These are phyloP conservation scores for Tuta absoluta DNA, from an alignment of 2,888 invertebrate species.

Conservation along the genomic window DNA sequence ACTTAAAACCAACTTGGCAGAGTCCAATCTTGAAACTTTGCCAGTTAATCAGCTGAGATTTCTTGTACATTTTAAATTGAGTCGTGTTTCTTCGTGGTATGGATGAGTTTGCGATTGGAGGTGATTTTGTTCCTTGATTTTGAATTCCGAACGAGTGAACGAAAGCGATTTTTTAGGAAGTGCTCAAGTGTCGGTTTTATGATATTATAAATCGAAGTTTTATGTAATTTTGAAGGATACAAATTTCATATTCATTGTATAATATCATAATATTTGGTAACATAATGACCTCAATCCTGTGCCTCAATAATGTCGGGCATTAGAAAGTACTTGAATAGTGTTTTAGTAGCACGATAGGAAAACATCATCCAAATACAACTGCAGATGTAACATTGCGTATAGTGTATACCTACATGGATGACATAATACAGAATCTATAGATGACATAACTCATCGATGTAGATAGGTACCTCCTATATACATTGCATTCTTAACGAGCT, in stretches of 20 bases:
- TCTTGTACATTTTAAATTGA: slow-evolving; percentile 41
- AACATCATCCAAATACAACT: not conserved
- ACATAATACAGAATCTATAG: too few relatives aligned
- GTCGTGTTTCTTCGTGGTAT: slow-evolving; percentile 27
- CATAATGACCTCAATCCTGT: not conserved
- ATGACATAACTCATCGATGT: too few relatives aligned
- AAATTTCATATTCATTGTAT: not conserved
- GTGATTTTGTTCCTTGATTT: slow-evolving; percentile 71
- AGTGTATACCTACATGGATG: too few relatives aligned
- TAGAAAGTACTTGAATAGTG: too few relatives aligned
- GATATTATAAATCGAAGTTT: slow-evolving; percentile 53
- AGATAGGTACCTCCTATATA: not conserved
- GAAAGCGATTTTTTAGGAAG: slow-evolving; percentile 77
- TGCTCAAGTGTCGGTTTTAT: slow-evolving; percentile 54
- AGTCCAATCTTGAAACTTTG: slow-evolving; percentile 6
- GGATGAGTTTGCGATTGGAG: slow-evolving; percentile 40
- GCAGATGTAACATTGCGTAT: too few relatives aligned
- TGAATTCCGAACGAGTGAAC: slow-evolving; percentile 75
- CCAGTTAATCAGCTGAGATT: slow-evolving; percentile 52
- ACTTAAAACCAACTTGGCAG: slow-evolving; percentile 34
- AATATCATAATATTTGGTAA: not conserved
- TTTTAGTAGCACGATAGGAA: not conserved
- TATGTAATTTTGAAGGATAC: slow-evolving; percentile 42
- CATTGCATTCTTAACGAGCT: slow-evolving; percentile 37
- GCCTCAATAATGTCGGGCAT: too few relatives aligned